Evolutionary conservation across 2,113 vertebrate genomes (phyloP), one percentile per base, ranked within the genome.

Genomic region (Megaleporinus macrocephalus): DNA sequence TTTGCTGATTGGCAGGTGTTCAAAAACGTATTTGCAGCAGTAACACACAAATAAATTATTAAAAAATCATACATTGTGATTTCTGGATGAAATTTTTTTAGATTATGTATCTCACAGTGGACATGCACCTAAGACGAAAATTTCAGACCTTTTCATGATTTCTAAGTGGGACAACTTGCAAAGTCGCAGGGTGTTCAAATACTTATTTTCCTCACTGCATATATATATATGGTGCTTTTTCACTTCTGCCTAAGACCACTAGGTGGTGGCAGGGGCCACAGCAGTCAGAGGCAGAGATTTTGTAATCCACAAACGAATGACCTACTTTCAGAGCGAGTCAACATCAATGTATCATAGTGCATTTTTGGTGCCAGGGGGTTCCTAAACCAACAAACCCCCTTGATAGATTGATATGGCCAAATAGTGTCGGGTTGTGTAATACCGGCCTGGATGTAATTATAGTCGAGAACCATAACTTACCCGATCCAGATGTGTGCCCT

Each of bases 241-340:
- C 57, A 82, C 75, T 49, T 79, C 27, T 47, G 7, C 1, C 1
- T 33, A 41, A 55, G 22, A 73, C 91, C 93, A 91, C 92, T 89
- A 93, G 92, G 85, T 93, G 92, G 90, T 26, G 76, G 9, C 83
- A 80, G 14, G 27, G 33, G 33, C 66, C 76, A 57, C 20, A 30
- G n/a, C 49, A 47, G 30, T 53, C 26, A 63, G 26, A 14, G 16
- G 26, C 47, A 47, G 69, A 47, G 41, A 84, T 88, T 85, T 90
- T 82, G 65, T 82, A 89, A 88, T 88, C 87, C 78, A 68, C 73
- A 79, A 84, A 83, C 73, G 76, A 89, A 87, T 90, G 89, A 92
- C 89, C 90, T 91, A 91, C 89, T 92, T 93, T 90, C 41, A 72
- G 44, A 84, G 51, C 12, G 75, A 87, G 83, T 88, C 76, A 86